Percentiles rank a stretch among this genome's conserved stretches.
phyloP scores from a whole-genome alignment of 2,113 vertebrate species.

The Cisticola juncidis region DNA sequence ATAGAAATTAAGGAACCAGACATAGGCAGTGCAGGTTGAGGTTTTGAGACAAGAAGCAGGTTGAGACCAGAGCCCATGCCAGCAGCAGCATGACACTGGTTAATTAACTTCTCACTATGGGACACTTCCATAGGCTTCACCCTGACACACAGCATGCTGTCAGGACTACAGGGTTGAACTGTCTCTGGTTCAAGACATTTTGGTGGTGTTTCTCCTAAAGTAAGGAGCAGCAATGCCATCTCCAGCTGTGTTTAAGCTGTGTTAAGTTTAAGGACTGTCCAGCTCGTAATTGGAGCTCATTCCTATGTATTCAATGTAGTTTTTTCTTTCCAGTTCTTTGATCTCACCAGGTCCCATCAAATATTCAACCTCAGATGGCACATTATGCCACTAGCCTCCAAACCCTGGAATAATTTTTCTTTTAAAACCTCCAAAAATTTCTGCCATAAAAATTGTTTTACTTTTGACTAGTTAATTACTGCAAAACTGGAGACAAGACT shows the following conservation, averaged over 20 bases:
- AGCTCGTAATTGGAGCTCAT: slow-evolving; percentile 4
- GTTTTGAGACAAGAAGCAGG: neutral
- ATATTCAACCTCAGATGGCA: neutral
- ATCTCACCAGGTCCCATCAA: slow-evolving; percentile 42
- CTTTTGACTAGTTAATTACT: slow-evolving; percentile 14
- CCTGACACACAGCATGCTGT: neutral
- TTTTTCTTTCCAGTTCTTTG: slow-evolving; percentile 11
- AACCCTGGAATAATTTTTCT: neutral
- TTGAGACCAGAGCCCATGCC: neutral
- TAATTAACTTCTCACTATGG: neutral
- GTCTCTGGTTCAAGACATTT: neutral
- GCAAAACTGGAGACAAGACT: neutral
- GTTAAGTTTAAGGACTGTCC: neutral
- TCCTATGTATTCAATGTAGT: neutral
- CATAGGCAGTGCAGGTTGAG: neutral
- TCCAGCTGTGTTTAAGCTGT: slow-evolving; percentile 2
- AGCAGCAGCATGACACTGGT: neutral
- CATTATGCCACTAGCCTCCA: neutral
- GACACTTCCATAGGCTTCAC: neutral
- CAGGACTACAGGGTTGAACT: neutral
- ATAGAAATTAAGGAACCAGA: neutral
- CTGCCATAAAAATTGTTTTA: neutral
- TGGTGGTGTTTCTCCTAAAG: neutral
- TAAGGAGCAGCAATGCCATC: neutral
- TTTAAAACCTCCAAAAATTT: neutral